Base-by-base conservation (phyloP, 2,797 vertebrate genomes). In the Adrianichthys oophorus region DNA sequence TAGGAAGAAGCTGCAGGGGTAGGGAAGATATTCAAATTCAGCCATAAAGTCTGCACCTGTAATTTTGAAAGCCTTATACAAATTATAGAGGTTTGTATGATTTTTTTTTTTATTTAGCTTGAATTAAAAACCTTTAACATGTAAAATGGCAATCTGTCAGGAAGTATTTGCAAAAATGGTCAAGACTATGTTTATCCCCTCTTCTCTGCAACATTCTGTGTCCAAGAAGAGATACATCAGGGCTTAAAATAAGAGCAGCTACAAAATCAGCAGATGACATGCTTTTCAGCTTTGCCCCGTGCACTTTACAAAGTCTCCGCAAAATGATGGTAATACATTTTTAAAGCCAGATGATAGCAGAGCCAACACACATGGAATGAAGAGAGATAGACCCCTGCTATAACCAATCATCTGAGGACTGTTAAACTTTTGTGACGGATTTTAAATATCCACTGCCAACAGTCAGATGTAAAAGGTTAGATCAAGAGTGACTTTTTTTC, bases 151-250 rank as follows among this genome's bases (percentile, higher is more conserved):
- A 37, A 12, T 4, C 32, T 37, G 10, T 37, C 10, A 4, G 10
- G 10, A 37, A 10, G 12, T 37, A 13, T 29, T 29, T 29, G 26
- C 26, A 29, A 29, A 7, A 29, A 29, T 37, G 32, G 32, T 13
- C 10, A 37, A 37, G 32, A 13, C 32, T 13, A 37, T 37, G 2
- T 37, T 37, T 12, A 6, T 12, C 1, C 10, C 32, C 32, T 37
- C 10, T 37, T 37, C 10, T 37, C 32, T 37, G 32, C 12, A 37
- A 37, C 10, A 12, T 12, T 37, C 32, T 4, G 2, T 3, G 32
- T 37, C 32, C 10, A 23, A 68, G 64, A 70, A 8, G 15, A 16
- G n/a, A 62, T 62, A 43, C 44, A 44, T 61, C 54, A 71, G 59
- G 47, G 42, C 48, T 18, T 23, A 32, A 73, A 46, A 58, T 66